Evolutionary conservation across 2,888 invertebrate genomes (phyloP), one percentile per base, ranked within the genome.

Genomic region (Caenorhabditis uteleia): DNA sequence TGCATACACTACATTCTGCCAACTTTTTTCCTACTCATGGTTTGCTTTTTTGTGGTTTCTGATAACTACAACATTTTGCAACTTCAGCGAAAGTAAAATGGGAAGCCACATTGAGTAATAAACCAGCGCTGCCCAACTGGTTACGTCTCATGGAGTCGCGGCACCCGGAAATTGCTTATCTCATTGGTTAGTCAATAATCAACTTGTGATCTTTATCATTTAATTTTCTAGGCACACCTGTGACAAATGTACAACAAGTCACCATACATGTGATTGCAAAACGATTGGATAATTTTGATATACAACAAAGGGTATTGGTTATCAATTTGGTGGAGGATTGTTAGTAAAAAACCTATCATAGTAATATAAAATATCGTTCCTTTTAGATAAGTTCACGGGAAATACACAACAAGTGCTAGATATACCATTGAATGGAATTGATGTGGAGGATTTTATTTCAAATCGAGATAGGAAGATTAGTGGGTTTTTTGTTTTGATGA

Each of bases 71-170:
- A 18, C 16, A 47, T 18, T 20, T 25, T 33, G 16, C 18, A 36
- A 45, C n/a, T 68, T 31, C 42, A 82, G 82, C 78, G 7, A 72
- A 78, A 40, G 82, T 82, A 10, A 80, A 74, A 70, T 82, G 82
- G 82, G 71, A 77, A 44, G 82, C 80, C 4, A 79, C 81, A 21
- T 51, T 77, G 21, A 73, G 73, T 48, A 75, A 76, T 27, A 73
- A 76, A 23, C 82, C 82, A 12, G 70, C 72, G 10, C 69, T 82
- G 4, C 82, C 82, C 2, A 61, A 73, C 29, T 82, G 82, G 82
- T 54, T 82, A 23, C 71, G 77, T 29, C 61, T 82, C 23, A 50
- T 78, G 27, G 70, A 66, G 34, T 82, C 82, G 25, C 56, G 73
- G 21, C 79, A 82, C 59, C 62, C 72, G 25, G 77, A 77, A 31